Conservation (phyloP, 92 coral and sea anemone genomes). For the Anthopleura xanthogrammica region DNA sequence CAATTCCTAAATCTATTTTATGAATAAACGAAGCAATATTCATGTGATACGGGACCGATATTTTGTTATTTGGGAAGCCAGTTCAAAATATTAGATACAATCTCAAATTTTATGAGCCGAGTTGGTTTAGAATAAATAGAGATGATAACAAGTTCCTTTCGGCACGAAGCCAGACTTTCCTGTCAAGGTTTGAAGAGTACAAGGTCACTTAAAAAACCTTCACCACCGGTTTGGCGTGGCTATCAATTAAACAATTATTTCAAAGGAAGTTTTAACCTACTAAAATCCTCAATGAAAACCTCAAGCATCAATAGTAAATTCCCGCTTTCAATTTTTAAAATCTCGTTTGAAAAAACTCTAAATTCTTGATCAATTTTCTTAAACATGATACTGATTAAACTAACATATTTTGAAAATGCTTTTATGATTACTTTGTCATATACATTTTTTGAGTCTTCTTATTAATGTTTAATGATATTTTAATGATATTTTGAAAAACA, state of each 20-base stretch:
- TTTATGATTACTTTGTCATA: neutral
- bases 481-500: neutral
- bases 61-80: no score
- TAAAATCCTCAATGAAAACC: neutral
- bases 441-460: neutral
- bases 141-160: neutral
- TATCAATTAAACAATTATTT: neutral
- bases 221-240: neutral
- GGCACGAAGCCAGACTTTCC: neutral
- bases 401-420: neutral
- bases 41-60: no score
- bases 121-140: neutral
- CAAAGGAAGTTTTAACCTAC: neutral
- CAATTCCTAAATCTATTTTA: no score
- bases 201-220: neutral
- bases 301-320: neutral
- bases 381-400: neutral
- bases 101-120: neutral
- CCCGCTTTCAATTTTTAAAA: neutral
- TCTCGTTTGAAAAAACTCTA: neutral
- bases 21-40: no score
- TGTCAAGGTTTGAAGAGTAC: neutral
- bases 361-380: neutral
- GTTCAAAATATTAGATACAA: neutral
- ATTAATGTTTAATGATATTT: neutral